Conservation (phyloP, 2,888 invertebrate genomes). For the Tetanocera ferruginea region DNA sequence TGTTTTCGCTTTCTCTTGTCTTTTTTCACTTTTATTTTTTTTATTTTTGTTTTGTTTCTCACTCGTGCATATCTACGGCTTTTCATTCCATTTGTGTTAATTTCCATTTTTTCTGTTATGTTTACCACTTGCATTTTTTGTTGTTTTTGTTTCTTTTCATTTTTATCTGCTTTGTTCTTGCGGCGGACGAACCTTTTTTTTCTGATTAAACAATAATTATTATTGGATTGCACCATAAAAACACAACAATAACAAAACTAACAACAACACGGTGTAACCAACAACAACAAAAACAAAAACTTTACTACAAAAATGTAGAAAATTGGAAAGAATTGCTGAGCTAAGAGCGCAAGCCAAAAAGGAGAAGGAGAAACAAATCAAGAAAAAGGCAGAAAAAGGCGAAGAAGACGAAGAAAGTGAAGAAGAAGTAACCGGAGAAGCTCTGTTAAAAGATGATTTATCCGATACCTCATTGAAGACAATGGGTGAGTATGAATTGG, state of each 20-base stretch:
- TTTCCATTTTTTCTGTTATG: conserved; percentile 48
- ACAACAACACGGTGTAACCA: conserved; percentile 20
- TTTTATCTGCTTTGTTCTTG: conserved; percentile 37
- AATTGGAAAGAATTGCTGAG: conserved; percentile 52
- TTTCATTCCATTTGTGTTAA: conserved; percentile 66
- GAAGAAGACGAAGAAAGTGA: conserved; percentile 47
- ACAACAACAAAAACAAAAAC: conserved; percentile 28
- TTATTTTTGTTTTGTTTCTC: conserved; percentile 51
- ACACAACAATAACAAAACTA: conserved; percentile 45
- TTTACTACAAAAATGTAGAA: conserved; percentile 42
- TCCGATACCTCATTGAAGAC: conserved; percentile 46
- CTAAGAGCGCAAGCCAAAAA: conserved; percentile 45
- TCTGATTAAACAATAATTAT: conserved; percentile 56
- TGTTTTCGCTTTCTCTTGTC: conserved; percentile 1
- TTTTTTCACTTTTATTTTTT: conserved; percentile 33
- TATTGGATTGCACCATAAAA: conserved; percentile 56
- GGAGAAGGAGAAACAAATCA: conserved; percentile 40
- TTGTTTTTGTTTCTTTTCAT: conserved; percentile 50
- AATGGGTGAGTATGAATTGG: conserved; percentile 49
- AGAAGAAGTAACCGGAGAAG: conserved; percentile 45
- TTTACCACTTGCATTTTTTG: conserved; percentile 49
- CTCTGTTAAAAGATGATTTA: conserved; percentile 35
- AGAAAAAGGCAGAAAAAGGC: conserved; percentile 25
- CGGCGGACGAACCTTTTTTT: conserved; percentile 40
- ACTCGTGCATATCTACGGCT: conserved; percentile 62